These are phyloP conservation scores for Pandion haliaetus DNA, from an alignment of 2,113 vertebrate species.

Conservation along the genomic window DNA sequence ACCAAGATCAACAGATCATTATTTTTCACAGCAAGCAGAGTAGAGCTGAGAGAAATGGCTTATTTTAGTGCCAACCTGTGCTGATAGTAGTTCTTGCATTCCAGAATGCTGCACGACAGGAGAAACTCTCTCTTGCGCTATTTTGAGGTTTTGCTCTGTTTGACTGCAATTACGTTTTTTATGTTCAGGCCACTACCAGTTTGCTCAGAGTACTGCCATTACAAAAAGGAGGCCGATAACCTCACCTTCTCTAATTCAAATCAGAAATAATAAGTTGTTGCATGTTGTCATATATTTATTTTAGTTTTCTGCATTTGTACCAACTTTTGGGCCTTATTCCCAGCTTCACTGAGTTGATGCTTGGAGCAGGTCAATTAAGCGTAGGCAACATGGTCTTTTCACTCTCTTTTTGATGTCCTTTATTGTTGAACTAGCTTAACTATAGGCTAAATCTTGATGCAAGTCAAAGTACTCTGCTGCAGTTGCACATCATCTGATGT, in stretches of 20 bases:
- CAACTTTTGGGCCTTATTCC: not conserved
- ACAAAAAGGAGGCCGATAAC: not conserved
- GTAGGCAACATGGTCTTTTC: fast-evolving
- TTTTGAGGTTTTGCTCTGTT: not conserved
- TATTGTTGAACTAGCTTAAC: not conserved
- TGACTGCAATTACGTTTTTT: not conserved
- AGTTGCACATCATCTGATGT: not conserved
- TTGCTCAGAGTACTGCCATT: not conserved
- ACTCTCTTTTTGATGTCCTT: not conserved
- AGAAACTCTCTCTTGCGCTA: not conserved
- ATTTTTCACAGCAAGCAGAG: slow-evolving; percentile 67
- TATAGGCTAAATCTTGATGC: not conserved
- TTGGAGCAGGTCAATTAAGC: not conserved
- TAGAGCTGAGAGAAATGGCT: not conserved
- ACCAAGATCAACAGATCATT: slow-evolving; percentile 65
- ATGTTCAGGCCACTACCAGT: not conserved
- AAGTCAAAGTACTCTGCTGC: not conserved
- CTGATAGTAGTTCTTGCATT: not conserved
- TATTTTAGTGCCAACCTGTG: slow-evolving; percentile 15
- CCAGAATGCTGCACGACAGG: slow-evolving; percentile 7
- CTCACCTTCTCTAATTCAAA: not conserved
- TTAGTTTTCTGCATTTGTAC: not conserved
- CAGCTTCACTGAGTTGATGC: not conserved
- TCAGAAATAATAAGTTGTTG: not conserved
- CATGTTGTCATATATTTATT: not conserved